A percentile compares a stretch with the other conserved stretches of the same genome.
These are phyloP conservation scores for Drosophila diplacantha DNA, from an alignment of 2,888 invertebrate species.

Conservation along the genomic window DNA sequence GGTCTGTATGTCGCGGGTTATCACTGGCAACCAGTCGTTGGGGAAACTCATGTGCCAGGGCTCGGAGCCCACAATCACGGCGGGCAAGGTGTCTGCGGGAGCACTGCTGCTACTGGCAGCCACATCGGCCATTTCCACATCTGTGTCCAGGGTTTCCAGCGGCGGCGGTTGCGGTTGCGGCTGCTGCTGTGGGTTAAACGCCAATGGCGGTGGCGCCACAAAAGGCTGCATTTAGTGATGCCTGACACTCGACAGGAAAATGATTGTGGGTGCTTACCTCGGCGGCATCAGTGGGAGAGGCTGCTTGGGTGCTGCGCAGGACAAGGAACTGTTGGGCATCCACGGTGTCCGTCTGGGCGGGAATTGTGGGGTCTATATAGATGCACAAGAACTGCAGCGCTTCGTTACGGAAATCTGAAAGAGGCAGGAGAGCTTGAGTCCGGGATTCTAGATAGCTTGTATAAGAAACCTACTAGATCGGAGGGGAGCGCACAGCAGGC, in stretches of 20 bases:
- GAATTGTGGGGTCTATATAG: conserved; percentile 66
- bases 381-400: conserved; percentile 66
- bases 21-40: conserved; percentile 92
- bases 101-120: conserved; percentile 40
- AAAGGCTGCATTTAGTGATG: conserved; percentile 41
- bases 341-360: conserved; percentile 53
- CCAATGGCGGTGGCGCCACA: conserved; percentile 44
- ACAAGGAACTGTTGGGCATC: conserved; percentile 72
- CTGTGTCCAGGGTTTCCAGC: conserved; percentile 79
- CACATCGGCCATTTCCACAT: conserved; percentile 75
- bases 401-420: conserved; percentile 68
- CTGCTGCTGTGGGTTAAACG: conserved; percentile 42
- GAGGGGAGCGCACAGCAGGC: conserved; percentile 58
- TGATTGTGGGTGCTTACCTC: conserved; percentile 1
- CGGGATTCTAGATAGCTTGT: fast-evolving
- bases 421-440: neutral
- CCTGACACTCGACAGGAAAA: neutral
- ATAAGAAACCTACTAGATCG: conserved; percentile 57
- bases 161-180: conserved; percentile 28
- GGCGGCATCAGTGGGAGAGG: conserved; percentile 24
- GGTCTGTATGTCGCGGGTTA: conserved; percentile 86
- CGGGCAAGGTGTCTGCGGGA: conserved; percentile 74
- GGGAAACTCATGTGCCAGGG: conserved; percentile 83
- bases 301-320: conserved; percentile 50
- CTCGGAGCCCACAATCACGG: conserved; percentile 80